Base-by-base conservation (phyloP, 2,797 vertebrate species). In the Acropternis orthonyx region DNA sequence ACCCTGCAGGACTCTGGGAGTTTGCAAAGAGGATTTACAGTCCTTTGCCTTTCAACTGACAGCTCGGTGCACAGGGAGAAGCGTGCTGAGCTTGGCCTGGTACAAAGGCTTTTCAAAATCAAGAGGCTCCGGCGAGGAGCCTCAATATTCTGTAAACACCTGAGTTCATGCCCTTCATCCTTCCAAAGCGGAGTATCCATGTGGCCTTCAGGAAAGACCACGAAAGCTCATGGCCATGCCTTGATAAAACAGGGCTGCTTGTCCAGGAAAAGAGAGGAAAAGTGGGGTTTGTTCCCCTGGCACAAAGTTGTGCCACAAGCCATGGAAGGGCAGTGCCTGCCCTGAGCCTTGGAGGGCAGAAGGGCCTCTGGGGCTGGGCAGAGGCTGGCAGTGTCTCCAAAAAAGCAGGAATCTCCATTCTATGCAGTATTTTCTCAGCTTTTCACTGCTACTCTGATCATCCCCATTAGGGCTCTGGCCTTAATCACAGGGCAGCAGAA, bases 191-290 rank as follows among this genome's bases (percentile, higher is more conserved):
- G n/a, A 14, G 27, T 2, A 19, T 4, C 43, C 63, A 27, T 54
- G 34, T 48, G 34, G 63, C 73, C 55, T 43, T 23, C n/a, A 7
- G 55, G 41, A 32, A 5, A 44, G 49, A 2, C 19, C 18, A 11
- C 0, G 0, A 0, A 8, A 61, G 26, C 18, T 46, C 26, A 1
- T 0, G 51, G 56, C 3, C 0, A 0, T 12, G 15, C 37, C n/a
- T 32, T 22, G 10, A 18, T 0, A 14, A n/a, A 30, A 1, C 39
- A 7, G 34, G 13, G 44, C 37, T n/a, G 67, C 32, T 46, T 21
- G 12, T 19, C n/a, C 54, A 27, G 52, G 3, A 14, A 14, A 7
- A 4, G 39, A n/a, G 52, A 9, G 27, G 24, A 9, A 4, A 9
- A 27, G 32, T 1, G 26, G 12, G 32, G 6, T 32, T 83, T 55